phyloP scores from a whole-genome alignment of 2,888 invertebrate genomes.

The Sycophila texana region DNA sequence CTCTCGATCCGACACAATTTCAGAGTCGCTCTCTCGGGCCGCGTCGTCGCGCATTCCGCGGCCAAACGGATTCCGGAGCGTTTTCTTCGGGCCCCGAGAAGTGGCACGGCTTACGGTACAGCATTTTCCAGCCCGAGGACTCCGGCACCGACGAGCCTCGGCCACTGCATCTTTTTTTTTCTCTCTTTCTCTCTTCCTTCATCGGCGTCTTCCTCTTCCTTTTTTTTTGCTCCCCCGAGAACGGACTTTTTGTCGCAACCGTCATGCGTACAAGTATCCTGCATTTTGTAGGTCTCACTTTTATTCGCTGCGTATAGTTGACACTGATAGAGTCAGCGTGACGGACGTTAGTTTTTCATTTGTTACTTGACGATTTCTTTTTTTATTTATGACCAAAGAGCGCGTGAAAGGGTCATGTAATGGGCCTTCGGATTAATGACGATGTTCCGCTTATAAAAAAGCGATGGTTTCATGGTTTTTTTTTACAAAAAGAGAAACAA shows the following conservation, averaged over 20 bases:
- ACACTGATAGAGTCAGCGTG: too few species aligned
- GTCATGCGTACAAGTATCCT: not conserved
- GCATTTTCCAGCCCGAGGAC: constrained; percentile 66
- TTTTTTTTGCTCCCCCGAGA: not conserved
- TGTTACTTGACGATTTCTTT: too few species aligned
- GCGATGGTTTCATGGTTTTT: too few species aligned
- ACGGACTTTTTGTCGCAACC: not conserved
- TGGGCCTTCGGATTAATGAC: too few species aligned
- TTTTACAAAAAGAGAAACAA: too few species aligned
- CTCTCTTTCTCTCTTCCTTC: not conserved
- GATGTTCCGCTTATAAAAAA: too few species aligned
- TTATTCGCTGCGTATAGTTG: too few species aligned
- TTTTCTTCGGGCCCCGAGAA: constrained; percentile 69
- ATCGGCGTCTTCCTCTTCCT: constrained; percentile 15
- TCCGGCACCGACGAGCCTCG: not conserved
- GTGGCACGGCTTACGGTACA: constrained; percentile 73
- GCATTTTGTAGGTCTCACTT: too few species aligned
- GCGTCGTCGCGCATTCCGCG: constrained; percentile 42
- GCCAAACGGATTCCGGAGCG: constrained; percentile 69
- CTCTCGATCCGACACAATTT: constrained; percentile 46
- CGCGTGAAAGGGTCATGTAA: too few species aligned
- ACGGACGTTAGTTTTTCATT: too few species aligned
- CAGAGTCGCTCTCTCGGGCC: constrained; percentile 19
- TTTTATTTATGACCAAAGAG: too few species aligned
- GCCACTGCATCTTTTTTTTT: not conserved